Percentiles rank a stretch among this genome's conserved stretches.
These are phyloP conservation scores for Xestoiulus laeticollis DNA, from an alignment of 2,888 invertebrate species.

Conservation along the genomic window DNA sequence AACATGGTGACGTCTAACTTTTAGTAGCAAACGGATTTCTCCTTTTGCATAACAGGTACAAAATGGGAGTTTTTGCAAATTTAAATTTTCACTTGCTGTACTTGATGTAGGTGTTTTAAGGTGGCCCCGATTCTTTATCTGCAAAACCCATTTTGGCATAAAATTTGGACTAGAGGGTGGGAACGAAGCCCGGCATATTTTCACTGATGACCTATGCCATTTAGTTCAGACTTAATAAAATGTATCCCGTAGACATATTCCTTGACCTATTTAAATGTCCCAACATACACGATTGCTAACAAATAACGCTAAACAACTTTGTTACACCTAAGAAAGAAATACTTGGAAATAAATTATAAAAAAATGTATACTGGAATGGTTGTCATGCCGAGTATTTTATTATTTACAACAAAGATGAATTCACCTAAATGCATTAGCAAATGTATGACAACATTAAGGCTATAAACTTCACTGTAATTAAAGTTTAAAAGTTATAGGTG, in stretches of 20 bases:
- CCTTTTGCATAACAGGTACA: neutral
- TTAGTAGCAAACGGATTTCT: neutral
- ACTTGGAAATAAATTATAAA: neutral
- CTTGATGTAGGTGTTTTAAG: neutral
- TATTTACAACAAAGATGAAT: too few species aligned
- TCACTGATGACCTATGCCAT: conserved; percentile 7
- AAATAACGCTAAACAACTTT: neutral
- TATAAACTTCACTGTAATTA: too few species aligned
- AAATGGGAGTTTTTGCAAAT: neutral
- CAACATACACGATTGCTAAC: neutral
- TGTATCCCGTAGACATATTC: neutral
- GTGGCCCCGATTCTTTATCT: conserved; percentile 23
- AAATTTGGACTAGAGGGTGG: conserved; percentile 7
- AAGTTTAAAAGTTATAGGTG: too few species aligned
- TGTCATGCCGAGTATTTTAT: too few species aligned
- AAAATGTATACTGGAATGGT: neutral
- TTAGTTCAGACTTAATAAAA: neutral
- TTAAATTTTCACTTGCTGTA: neutral
- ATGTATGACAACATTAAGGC: too few species aligned
- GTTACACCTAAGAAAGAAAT: neutral
- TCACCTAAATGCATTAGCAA: too few species aligned
- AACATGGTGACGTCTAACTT: too few species aligned
- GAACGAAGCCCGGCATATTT: conserved; percentile 23
- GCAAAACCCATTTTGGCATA: conserved; percentile 19
- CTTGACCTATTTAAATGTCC: conserved; percentile 29